Conservation (phyloP, 2,113 vertebrate genomes). For the Spermophilus dauricus region DNA sequence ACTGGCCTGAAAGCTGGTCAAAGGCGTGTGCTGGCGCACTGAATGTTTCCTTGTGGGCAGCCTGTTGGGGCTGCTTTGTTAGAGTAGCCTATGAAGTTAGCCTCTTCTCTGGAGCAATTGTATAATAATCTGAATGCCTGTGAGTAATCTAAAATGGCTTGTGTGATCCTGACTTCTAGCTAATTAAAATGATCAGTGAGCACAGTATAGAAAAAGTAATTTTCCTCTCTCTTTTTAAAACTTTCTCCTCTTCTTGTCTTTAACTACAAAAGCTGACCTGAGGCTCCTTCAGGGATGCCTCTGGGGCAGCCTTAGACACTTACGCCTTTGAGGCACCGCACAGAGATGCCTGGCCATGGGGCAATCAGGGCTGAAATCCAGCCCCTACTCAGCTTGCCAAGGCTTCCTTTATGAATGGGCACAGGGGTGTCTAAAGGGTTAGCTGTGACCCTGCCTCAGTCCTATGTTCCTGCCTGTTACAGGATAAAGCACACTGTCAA, state of each 20-base stretch:
- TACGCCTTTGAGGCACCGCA: neutral
- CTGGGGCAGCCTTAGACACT: neutral
- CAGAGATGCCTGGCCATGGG: neutral
- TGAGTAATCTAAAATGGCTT: neutral
- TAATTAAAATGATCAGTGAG: constrained; percentile 2
- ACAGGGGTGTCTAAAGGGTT: neutral
- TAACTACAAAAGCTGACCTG: neutral
- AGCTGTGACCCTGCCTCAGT: neutral
- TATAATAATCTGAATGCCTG: neutral
- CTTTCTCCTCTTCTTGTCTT: neutral
- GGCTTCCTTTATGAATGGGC: neutral
- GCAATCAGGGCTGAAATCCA: neutral
- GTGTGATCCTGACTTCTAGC: neutral
- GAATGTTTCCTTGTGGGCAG: neutral
- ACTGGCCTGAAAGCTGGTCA: neutral
- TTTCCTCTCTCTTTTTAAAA: neutral
- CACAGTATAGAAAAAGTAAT: neutral
- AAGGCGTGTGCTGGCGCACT: neutral
- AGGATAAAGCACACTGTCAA: neutral
- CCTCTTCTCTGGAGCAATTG: neutral
- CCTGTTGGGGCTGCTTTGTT: neutral
- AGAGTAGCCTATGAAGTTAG: neutral
- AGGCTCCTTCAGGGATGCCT: neutral
- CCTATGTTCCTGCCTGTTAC: neutral
- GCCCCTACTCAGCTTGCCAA: neutral